These are phyloP conservation scores for Agonum fuliginosum DNA, from an alignment of 2,888 invertebrate species.

Conservation along the genomic window DNA sequence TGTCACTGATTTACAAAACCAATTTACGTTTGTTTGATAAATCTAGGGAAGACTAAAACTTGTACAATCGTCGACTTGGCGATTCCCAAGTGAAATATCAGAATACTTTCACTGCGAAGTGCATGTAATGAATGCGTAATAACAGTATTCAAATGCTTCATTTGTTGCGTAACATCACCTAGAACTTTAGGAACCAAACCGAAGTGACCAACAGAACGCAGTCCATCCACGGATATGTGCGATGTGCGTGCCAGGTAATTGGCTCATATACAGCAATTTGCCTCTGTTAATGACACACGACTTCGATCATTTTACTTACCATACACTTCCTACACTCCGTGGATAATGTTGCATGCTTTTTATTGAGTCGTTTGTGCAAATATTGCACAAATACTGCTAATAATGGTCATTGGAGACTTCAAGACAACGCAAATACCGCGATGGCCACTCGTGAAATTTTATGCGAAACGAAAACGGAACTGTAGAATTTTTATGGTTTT, in stretches of 20 bases:
- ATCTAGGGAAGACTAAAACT: too few species aligned
- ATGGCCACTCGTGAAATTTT: conserved; percentile 35
- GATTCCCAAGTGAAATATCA: not conserved
- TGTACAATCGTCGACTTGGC: too few species aligned
- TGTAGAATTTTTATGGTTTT: not conserved
- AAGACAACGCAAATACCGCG: conserved; percentile 10
- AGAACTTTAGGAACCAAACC: conserved; percentile 50
- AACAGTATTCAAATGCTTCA: conserved; percentile 49
- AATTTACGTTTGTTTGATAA: too few species aligned
- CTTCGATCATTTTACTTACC: conserved; percentile 32
- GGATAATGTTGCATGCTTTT: conserved; percentile 43
- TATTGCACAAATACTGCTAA: conserved; percentile 52
- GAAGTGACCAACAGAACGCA: conserved; percentile 1
- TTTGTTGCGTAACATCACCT: conserved; percentile 49
- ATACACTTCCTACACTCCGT: conserved; percentile 15
- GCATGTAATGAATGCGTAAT: conserved; percentile 55
- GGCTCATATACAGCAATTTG: conserved; percentile 38
- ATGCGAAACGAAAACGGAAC: not conserved
- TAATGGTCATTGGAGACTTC: conserved; percentile 38
- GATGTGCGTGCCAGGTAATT: conserved; percentile 42
- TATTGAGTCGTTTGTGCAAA: conserved; percentile 32
- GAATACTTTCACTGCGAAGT: conserved; percentile 46
- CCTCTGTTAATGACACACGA: conserved; percentile 40
- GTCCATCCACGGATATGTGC: too few species aligned
- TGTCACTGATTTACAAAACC: too few species aligned